Conservation (phyloP, 2,888 invertebrate genomes). For the Pristionchus exspectatus region DNA sequence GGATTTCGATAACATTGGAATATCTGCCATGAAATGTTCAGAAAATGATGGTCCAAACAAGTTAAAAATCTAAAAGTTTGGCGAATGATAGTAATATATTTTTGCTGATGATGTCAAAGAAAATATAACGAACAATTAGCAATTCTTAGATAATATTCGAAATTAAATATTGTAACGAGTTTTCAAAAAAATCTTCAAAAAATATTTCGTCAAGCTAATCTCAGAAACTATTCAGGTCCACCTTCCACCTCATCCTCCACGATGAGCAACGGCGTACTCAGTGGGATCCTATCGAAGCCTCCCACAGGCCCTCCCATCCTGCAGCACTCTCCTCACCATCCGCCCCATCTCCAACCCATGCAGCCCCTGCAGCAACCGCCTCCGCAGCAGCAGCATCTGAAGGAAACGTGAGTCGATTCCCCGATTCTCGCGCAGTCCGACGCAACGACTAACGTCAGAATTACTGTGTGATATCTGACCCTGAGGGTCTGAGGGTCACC, state of each 20-base stretch:
- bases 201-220: not conserved
- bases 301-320: not conserved
- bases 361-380: not conserved
- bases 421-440: too few relatives aligned
- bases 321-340: slow-evolving; percentile 2
- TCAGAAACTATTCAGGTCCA: not conserved
- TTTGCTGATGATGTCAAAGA: too few relatives aligned
- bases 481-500: too few relatives aligned
- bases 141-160: not conserved
- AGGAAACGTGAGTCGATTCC: slow-evolving; percentile 27
- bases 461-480: too few relatives aligned
- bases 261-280: slow-evolving; percentile 4
- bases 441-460: too few relatives aligned
- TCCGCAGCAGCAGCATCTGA: slow-evolving; percentile 1
- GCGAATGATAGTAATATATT: too few relatives aligned
- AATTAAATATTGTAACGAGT: not conserved
- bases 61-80: too few relatives aligned
- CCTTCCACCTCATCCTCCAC: not conserved
- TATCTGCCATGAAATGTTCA: too few relatives aligned
- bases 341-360: not conserved
- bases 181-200: too few relatives aligned
- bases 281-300: not conserved
- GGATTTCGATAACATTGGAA: too few relatives aligned
- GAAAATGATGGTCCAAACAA: too few relatives aligned
- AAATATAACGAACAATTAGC: too few relatives aligned